Conservation (phyloP, 2,888 invertebrate genomes). For the Lithodes maja region DNA sequence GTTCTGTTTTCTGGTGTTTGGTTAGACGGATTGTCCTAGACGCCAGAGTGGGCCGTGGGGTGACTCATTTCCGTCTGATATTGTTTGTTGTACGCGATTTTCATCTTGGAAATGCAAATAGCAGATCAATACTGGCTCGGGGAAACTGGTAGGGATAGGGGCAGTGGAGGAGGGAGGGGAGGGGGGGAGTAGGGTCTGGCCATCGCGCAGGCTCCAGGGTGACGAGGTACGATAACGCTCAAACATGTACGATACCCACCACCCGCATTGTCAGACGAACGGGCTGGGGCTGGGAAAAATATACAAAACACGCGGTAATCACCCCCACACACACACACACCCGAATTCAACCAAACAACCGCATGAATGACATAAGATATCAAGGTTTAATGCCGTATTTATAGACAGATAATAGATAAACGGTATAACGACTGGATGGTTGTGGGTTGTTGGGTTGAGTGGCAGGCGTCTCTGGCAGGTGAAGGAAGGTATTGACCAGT, state of each 20-base stretch:
- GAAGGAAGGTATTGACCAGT: no score
- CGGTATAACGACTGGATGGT: no score
- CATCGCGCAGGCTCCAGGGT: background rate
- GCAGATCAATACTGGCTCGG: conserved; percentile 48
- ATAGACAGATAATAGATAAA: no score
- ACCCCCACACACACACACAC: no score
- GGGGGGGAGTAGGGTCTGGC: background rate
- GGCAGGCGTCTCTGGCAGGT: no score
- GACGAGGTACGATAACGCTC: background rate
- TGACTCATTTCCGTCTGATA: background rate
- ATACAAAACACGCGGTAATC: no score
- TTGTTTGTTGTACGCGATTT: conserved; percentile 24
- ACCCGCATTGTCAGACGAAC: background rate
- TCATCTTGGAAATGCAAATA: conserved; percentile 45
- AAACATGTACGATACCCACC: background rate
- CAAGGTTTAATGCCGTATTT: no score
- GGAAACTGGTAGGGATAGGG: conserved; percentile 32
- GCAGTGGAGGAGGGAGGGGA: no score
- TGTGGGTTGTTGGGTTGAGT: no score
- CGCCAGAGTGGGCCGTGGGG: background rate
- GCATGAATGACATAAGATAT: no score
- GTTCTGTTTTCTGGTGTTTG: background rate
- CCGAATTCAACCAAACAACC: no score
- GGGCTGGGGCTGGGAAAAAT: background rate
- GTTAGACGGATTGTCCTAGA: background rate